phyloP scores from a whole-genome alignment of 2,888 invertebrate species.

The Phymatocera aterrima region DNA sequence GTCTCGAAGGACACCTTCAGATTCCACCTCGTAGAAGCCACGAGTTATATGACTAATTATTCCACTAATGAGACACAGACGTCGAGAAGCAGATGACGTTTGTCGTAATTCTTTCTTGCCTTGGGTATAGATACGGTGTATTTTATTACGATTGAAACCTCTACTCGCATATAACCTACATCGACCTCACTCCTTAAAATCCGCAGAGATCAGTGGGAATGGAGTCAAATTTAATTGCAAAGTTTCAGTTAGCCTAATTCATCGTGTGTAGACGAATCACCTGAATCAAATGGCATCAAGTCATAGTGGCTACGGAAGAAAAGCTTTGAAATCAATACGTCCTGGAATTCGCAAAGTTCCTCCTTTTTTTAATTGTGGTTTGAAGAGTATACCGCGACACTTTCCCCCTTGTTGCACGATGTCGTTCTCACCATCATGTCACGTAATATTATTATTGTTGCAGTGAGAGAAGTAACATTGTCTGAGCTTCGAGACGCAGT shows the following conservation, averaged over 20 bases:
- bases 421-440: conserved; percentile 7
- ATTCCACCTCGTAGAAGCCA: neutral
- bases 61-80: conserved; percentile 38
- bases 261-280: conserved; percentile 2
- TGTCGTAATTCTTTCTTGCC: conserved; percentile 23
- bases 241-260: conserved; percentile 34
- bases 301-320: neutral
- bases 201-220: neutral
- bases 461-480: conserved; percentile 73
- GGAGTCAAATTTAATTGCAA: conserved; percentile 24
- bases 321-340: neutral
- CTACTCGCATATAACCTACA: neutral
- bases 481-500: conserved; percentile 74
- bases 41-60: conserved; percentile 32
- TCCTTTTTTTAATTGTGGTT: neutral
- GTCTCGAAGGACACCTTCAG: neutral
- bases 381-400: neutral
- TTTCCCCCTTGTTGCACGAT: neutral
- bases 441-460: conserved; percentile 51
- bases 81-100: conserved; percentile 24
- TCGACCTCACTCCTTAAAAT: neutral
- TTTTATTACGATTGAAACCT: conserved; percentile 18
- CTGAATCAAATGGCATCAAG: conserved; percentile 14
- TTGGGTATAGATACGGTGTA: neutral
- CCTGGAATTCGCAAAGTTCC: neutral